Base-by-base conservation (phyloP, 2,113 vertebrate species). In the Rostratula benghalensis region DNA sequence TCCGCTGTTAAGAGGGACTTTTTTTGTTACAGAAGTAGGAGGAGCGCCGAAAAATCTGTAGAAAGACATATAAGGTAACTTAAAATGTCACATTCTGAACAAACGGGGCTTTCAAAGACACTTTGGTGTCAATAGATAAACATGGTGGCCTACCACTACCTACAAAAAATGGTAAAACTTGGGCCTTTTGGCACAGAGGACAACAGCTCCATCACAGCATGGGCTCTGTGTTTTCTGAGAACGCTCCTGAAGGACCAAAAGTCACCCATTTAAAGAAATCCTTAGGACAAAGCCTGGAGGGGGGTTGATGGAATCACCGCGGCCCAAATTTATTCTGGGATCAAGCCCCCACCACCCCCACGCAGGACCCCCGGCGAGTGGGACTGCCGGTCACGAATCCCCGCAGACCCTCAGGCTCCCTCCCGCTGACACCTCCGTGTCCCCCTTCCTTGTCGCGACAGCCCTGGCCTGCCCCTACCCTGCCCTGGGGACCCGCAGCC, bases 1-100 rank as follows among this genome's bases (percentile, higher is more conserved):
- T 1, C 17, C 5, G 25, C 17, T 4, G 5, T n/a, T 45, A 50
- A 65, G 19, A 1, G 4, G 24, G 1, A 11, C 0, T 1, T 30
- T 69, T 54, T 84, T 4, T 18, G 13, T 43, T 63, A 24, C 23
- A 33, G 13, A 43, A 80, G 10, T 8, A 21, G 25, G 15, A n/a
- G 37, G 3, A 77, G 14, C 18, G 16, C 18, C 46, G n/a, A 8
- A 33, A 28, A 35, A 41, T 31, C 12, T 28, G 13, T 33, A n/a
- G n/a, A 33, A 67, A 82, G 7, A 6, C 19, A 51, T 59, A 9
- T 59, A 11, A 19, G 11, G 13, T 18, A 63, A 45, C 3, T 57
- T 60, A 17, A 74, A 46, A 14, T 7, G 3, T 24, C 15, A n/a
- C n/a, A 46, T 14, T 73, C 24, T 45, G 65, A 17, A 5, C 24